Evolutionary conservation across 2,797 vertebrate genomes (phyloP).

Genomic region (Crocidura indochinensis): DNA sequence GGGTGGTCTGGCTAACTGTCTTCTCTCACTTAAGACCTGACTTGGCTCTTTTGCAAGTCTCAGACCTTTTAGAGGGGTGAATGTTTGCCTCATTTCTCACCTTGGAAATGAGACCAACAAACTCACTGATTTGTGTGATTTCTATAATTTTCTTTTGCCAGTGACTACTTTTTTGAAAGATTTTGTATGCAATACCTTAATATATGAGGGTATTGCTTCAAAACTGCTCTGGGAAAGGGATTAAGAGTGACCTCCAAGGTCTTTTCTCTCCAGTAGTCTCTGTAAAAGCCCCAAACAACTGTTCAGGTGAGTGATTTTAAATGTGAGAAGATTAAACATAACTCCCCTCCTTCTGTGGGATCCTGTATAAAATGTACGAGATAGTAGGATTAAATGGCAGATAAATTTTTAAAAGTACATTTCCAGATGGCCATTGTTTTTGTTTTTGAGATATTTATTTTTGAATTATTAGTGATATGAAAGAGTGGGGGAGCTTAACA

Average conservation of each 20-base stretch:
- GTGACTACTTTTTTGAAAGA: not conserved
- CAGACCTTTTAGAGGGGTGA: not conserved
- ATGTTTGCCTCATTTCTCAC: not conserved
- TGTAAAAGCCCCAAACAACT: not conserved
- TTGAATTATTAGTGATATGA: constrained; percentile 39
- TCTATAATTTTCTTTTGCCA: not conserved
- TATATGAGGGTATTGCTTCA: not conserved
- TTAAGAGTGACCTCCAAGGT: not conserved
- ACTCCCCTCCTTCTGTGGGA: not conserved
- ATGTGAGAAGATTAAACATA: rapidly evolving
- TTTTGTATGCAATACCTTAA: constrained; percentile 10
- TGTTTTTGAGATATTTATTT: constrained; percentile 25
- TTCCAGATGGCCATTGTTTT: not conserved
- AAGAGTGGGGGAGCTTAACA: constrained; percentile 25
- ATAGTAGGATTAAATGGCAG: not conserved
- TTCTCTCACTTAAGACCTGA: not conserved
- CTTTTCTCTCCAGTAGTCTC: not conserved
- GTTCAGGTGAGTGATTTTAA: not conserved
- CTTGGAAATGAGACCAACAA: not conserved
- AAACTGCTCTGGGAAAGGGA: not conserved
- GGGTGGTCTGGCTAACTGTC: not conserved
- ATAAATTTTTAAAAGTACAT: not conserved
- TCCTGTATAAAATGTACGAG: not conserved
- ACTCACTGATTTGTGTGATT: not conserved
- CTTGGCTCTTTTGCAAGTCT: not conserved